These are phyloP conservation scores for Ceratoteleas bidentatus DNA, from an alignment of 1,140 invertebrate genomes.

Conservation along the genomic window DNA sequence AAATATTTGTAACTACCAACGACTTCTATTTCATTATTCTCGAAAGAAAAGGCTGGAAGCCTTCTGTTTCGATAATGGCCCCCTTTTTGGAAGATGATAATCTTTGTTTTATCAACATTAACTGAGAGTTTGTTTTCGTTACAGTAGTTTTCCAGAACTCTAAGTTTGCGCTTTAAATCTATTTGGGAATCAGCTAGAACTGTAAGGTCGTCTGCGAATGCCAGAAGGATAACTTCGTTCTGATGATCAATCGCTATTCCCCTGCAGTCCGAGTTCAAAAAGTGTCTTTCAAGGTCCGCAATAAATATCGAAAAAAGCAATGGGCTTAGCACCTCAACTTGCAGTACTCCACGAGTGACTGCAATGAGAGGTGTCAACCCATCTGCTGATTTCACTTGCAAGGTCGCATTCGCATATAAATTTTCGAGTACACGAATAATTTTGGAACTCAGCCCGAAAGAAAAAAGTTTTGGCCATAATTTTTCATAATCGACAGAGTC, in stretches of 20 bases:
- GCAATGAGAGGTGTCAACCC: not conserved
- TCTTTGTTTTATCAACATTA: not conserved
- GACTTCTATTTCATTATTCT: not conserved
- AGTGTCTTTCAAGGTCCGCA: not conserved
- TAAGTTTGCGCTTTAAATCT: not conserved
- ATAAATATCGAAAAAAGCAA: not conserved
- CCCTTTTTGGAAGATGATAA: not conserved
- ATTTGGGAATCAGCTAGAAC: not conserved
- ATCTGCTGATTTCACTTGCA: not conserved
- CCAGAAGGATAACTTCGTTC: not conserved
- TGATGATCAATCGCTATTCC: not conserved
- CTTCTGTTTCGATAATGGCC: not conserved
- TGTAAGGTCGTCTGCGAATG: not conserved
- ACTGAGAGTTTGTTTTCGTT: not conserved
- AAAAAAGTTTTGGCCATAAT: not conserved
- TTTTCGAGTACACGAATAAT: not conserved
- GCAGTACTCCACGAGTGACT: not conserved
- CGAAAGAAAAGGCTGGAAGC: not conserved
- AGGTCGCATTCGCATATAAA: not conserved
- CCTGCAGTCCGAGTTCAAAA: not conserved
- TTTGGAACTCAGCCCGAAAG: not conserved
- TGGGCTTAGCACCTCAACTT: not conserved
- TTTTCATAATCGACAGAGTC: not conserved
- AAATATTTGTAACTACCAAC: not conserved
- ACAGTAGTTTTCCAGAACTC: not conserved